Conservation (phyloP, 2,888 invertebrate genomes). For the Ganaspis brasiliensis region DNA sequence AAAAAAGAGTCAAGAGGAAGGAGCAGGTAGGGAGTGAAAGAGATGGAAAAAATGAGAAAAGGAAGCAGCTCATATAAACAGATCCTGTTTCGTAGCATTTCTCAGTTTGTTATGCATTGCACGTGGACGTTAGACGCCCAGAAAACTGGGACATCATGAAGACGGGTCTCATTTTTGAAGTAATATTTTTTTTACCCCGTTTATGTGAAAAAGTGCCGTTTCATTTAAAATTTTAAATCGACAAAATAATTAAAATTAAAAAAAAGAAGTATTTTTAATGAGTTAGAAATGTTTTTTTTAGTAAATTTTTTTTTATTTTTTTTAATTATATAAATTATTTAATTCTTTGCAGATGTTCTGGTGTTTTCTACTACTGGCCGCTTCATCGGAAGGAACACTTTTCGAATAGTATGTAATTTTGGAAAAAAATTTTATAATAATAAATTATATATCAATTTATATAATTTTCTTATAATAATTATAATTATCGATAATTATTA, state of each 20-base stretch:
- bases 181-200: constrained; percentile 57
- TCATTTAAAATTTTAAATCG: constrained; percentile 8
- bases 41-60: constrained; percentile 55
- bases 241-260: too few relatives aligned
- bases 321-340: constrained; percentile 19
- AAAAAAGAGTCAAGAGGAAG: constrained; percentile 47
- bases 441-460: too few relatives aligned
- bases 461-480: too few relatives aligned
- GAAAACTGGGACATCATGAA: constrained; percentile 63
- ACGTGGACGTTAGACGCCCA: constrained; percentile 63
- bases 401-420: constrained; percentile 68
- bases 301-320: neutral
- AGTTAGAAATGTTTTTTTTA: too few relatives aligned
- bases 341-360: constrained; percentile 63
- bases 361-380: constrained; percentile 57
- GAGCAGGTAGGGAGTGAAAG: constrained; percentile 44
- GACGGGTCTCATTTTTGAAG: constrained; percentile 60
- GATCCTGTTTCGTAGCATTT: constrained; percentile 64
- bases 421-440: constrained; percentile 11
- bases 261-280: too few relatives aligned
- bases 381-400: constrained; percentile 66
- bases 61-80: constrained; percentile 68
- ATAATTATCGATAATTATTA: too few relatives aligned
- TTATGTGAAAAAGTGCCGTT: constrained; percentile 31
- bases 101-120: constrained; percentile 74